A percentile compares a stretch with the other conserved stretches of the same genome.
Conservation (phyloP, 2,888 invertebrate genomes). For the Megaustenia siamemsis region DNA sequence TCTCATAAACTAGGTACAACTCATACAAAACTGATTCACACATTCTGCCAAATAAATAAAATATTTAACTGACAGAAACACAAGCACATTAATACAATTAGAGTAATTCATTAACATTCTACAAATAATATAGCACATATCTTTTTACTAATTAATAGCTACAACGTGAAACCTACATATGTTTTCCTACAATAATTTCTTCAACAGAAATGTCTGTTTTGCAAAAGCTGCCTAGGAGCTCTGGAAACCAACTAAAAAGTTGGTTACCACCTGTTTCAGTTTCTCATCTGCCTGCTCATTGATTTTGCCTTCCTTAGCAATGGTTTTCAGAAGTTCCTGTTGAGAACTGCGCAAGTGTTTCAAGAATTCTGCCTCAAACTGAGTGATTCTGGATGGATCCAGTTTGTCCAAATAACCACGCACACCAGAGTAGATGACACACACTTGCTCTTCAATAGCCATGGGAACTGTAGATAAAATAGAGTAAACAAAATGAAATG, state of each 20-base stretch:
- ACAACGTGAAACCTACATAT: no score
- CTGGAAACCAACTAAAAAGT: slow-evolving; percentile 85
- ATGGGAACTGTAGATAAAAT: slow-evolving; percentile 88
- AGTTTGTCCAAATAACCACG: slow-evolving; percentile 98
- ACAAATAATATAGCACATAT: no score
- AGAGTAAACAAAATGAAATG: not conserved
- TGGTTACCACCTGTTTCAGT: slow-evolving; percentile 94
- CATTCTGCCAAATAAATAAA: no score
- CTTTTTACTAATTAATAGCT: no score
- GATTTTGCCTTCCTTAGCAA: slow-evolving; percentile 97
- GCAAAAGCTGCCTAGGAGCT: slow-evolving; percentile 31
- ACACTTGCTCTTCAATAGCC: slow-evolving; percentile 99
- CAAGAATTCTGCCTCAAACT: slow-evolving; percentile 98
- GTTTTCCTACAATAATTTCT: no score
- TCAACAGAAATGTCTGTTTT: no score
- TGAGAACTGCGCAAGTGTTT: slow-evolving; percentile 93
- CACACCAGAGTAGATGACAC: slow-evolving; percentile 99
- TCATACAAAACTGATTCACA: no score
- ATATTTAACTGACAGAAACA: no score
- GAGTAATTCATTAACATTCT: no score
- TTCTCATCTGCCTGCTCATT: slow-evolving; percentile 92
- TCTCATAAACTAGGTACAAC: no score
- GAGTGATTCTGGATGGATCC: slow-evolving; percentile 97
- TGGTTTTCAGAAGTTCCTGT: slow-evolving; percentile 89
- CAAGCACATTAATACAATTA: no score